Base-by-base conservation (phyloP, 2,113 vertebrate species). In the Typhlomys cinereus region DNA sequence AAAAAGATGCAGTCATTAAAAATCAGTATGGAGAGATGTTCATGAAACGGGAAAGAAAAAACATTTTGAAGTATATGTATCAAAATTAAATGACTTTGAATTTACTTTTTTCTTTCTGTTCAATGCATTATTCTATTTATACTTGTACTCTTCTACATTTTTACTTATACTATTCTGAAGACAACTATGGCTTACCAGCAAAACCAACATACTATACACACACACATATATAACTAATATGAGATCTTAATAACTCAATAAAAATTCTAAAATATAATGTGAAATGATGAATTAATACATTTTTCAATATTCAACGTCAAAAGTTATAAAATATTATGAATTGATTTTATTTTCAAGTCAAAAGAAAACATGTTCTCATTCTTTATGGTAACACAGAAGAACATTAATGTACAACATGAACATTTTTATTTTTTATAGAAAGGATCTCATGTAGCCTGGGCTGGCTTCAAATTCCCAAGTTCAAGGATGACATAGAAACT, bases 301-400 rank as follows among this genome's bases (percentile, higher is more conserved):
- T 48, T 46, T 81, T 88, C 46, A 81, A 70, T 82, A 41, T 73
- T 82, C 17, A 93, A 54, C 13, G 23, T 81, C 80, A 91, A 66
- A n/a, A 44, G 67, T 52, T 76, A 82, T 44, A 11, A 80, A 62
- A 59, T 74, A 88, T 67, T 62, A 66, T 62, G 91, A 36, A 50
- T 41, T 81, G 69, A 86, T 89, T 74, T 44, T 36, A 67, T 15
- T 50, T 89, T 70, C n/a, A 36, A 36, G 18, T 13, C 27, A 4
- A 66, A 90, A 80, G 69, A 46, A 54, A 86, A 92, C 34, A 75
- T 62, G 23, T 52, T 48, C 34, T 46, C 29, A 74, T 31, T 81
- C 27, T 61, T 54, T 31, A 11, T 73, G 23, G 66, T 69, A 41
- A 41, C 59, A 59, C 3, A 64, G 21, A 27, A 48, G 12, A 29